These are phyloP conservation scores for Megalops atlanticus DNA, from an alignment of 2,113 vertebrate genomes.

Conservation along the genomic window DNA sequence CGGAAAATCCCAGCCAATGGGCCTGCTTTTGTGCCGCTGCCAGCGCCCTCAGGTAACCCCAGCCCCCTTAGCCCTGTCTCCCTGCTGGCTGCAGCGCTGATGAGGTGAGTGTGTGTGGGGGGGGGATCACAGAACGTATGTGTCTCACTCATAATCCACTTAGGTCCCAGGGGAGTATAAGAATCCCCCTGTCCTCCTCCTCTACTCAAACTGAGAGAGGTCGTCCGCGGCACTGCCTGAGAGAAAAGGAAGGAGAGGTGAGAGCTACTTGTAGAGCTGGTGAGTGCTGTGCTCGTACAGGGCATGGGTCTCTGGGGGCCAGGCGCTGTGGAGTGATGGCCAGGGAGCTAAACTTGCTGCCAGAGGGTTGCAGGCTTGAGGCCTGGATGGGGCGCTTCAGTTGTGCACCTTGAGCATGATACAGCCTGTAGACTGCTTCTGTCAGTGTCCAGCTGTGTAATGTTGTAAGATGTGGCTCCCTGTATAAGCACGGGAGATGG, in stretches of 20 bases:
- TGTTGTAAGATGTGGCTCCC: too few species aligned
- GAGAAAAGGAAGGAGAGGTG: background rate
- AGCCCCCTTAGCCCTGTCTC: too few species aligned
- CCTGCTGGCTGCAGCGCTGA: background rate
- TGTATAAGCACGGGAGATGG: too few species aligned
- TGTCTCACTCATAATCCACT: constrained; percentile 49
- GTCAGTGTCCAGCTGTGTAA: background rate
- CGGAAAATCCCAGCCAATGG: constrained; percentile 17
- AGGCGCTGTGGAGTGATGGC: background rate
- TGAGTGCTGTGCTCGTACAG: background rate
- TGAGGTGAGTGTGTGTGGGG: constrained; percentile 3
- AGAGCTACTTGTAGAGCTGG: background rate
- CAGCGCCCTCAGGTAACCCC: too few species aligned
- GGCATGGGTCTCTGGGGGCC: too few species aligned
- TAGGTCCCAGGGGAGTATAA: constrained; percentile 44
- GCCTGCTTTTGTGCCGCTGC: too few species aligned
- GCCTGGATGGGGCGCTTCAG: too few species aligned
- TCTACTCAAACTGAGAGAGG: constrained; percentile 10
- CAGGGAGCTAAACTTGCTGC: background rate
- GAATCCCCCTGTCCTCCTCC: constrained; percentile 11
- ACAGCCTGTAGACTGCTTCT: background rate
- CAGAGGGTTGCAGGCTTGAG: background rate
- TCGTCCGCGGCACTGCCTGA: background rate
- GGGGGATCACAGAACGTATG: background rate
- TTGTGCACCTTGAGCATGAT: background rate